Evolutionary conservation across 2,797 vertebrate genomes (phyloP).

Genomic region (Paguma larvata): DNA sequence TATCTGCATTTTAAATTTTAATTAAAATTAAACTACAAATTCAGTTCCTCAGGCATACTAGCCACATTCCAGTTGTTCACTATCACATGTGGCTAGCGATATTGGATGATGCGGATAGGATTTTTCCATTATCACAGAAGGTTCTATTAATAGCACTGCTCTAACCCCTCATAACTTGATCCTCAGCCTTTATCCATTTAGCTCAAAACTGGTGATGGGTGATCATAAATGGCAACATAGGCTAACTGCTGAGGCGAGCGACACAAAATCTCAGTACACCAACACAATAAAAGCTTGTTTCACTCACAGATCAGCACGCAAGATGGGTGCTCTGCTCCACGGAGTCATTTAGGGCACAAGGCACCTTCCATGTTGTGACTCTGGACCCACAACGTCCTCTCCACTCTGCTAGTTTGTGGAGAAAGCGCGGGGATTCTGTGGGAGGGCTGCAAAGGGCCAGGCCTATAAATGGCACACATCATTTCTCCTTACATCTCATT

Average conservation of each 20-base stretch:
- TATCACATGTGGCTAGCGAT: neutral
- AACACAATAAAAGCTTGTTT: neutral
- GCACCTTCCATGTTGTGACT: neutral
- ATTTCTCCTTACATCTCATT: neutral
- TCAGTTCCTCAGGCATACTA: neutral
- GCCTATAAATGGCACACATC: neutral
- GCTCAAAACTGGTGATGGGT: neutral
- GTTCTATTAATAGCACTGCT: neutral
- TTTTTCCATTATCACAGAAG: neutral
- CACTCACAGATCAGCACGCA: neutral
- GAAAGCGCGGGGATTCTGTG: neutral
- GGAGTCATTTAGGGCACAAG: neutral
- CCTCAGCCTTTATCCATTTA: neutral
- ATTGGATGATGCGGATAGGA: neutral
- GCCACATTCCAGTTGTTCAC: neutral
- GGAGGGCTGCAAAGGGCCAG: neutral
- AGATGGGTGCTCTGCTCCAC: neutral
- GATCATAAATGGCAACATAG: neutral
- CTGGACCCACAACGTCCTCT: neutral
- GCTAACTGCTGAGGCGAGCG: neutral
- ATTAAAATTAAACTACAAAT: constrained; percentile 54
- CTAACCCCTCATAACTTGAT: neutral
- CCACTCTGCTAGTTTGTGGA: neutral
- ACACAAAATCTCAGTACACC: neutral
- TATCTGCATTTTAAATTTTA: constrained; percentile 25